phyloP scores from a whole-genome alignment of 2,888 invertebrate species.

The Bedellia somnulentella region DNA sequence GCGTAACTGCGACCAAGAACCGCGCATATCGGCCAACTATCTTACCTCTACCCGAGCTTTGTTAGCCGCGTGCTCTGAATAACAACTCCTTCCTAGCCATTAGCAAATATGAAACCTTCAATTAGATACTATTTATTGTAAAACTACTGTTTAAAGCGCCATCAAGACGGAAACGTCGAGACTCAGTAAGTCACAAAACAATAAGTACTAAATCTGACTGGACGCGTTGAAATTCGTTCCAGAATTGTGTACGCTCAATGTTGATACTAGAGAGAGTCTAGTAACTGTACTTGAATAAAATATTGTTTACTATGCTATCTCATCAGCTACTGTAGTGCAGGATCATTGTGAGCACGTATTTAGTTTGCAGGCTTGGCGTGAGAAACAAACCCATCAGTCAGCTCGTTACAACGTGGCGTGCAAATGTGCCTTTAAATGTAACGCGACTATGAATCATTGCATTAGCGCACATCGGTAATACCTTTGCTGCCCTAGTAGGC shows the following conservation, averaged over 20 bases:
- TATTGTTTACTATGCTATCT: too few species aligned
- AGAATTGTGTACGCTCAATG: too few species aligned
- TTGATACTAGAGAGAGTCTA: too few species aligned
- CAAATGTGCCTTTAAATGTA: constrained; percentile 32
- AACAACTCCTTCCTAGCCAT: constrained; percentile 38
- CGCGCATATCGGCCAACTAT: constrained; percentile 35
- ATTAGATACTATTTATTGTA: constrained; percentile 25
- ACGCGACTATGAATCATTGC: too few species aligned
- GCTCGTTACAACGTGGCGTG: too few species aligned
- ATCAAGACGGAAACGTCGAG: constrained; percentile 5
- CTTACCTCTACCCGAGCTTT: constrained; percentile 33
- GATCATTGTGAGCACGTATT: too few species aligned
- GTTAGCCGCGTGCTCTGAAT: constrained; percentile 50
- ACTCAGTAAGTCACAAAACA: neutral
- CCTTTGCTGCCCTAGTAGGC: too few species aligned
- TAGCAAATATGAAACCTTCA: constrained; percentile 44
- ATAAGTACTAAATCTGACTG: too few species aligned
- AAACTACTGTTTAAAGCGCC: constrained; percentile 10
- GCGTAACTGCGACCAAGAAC: constrained; percentile 25
- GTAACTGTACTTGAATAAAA: too few species aligned
- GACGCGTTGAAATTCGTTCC: too few species aligned
- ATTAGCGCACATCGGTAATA: too few species aligned
- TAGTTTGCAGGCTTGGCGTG: constrained; percentile 25
- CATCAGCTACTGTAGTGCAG: too few species aligned
- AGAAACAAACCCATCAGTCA: constrained; percentile 20